Percentiles rank a stretch among this genome's conserved stretches.
Conservation (phyloP, 2,888 invertebrate species). For the Caenorhabditis uteleia region DNA sequence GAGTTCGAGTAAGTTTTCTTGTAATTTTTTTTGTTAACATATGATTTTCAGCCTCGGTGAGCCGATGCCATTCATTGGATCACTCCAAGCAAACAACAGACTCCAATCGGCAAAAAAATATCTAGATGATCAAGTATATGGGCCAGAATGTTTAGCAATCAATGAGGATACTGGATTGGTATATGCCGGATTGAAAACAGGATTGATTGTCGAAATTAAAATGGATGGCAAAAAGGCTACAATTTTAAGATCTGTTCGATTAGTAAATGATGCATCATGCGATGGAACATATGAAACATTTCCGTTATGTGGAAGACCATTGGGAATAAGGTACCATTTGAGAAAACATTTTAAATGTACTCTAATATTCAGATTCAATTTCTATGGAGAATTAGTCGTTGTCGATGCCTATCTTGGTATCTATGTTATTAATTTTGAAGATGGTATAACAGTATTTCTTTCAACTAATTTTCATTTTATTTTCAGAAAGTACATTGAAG, state of each 20-base stretch:
- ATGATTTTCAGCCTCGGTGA: constrained; percentile 23
- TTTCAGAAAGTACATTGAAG: constrained; percentile 38
- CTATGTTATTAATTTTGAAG: constrained; percentile 42
- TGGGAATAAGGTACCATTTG: constrained; percentile 41
- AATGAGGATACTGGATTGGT: constrained; percentile 29
- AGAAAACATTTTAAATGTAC: background rate
- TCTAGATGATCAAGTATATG: constrained; percentile 47
- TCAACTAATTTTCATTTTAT: background rate
- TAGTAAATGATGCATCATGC: constrained; percentile 27
- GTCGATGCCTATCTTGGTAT: constrained; percentile 55
- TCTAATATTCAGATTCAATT: constrained; percentile 33
- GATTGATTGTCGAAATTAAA: constrained; percentile 46
- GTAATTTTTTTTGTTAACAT: background rate
- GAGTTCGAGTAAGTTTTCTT: constrained; percentile 19
- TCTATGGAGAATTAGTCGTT: constrained; percentile 39
- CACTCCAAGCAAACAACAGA: constrained; percentile 29
- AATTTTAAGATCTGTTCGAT: constrained; percentile 1
- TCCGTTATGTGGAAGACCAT: constrained; percentile 48
- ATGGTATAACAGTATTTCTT: constrained; percentile 7
- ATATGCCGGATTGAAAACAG: constrained; percentile 48
- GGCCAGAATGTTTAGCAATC: constrained; percentile 49
- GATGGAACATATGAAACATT: constrained; percentile 45
- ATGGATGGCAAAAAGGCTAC: constrained; percentile 15
- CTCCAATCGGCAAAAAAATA: constrained; percentile 32
- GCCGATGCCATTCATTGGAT: constrained; percentile 19